Evolutionary conservation across 1,140 invertebrate genomes (phyloP), one percentile per base, ranked within the genome.

Genomic region (Sinella curviseta): DNA sequence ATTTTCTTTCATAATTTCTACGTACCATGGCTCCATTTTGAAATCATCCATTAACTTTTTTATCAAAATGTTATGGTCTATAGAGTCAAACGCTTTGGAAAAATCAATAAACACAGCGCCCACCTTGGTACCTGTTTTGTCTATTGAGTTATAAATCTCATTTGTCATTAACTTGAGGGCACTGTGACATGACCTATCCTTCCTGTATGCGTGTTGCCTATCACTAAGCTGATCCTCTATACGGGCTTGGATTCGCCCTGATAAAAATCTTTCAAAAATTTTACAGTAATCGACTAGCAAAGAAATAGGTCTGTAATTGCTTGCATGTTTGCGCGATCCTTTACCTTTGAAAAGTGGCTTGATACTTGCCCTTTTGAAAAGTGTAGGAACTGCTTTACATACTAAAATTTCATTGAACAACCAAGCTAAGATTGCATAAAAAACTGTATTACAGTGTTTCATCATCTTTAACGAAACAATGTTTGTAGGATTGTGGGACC

Each of bases 111-210:
- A 76, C 1, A 76, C n/a, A 8, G 55, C 78, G 0, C 28, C 48
- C 0, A 79, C 78, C 57, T 79, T 76, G 1, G n/a, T 65, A 26
- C 74, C 65, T 24, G 54, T 28, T 35, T 79, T 65, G 73, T 79
- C 78, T n/a, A 75, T n/a, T 3, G 24, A 14, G 26, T 31, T 3
- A 30, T 54, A 65, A 28, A 79, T 67, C 31, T 76, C 1, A 55
- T 76, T 16, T 0, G 73, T 65, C 34, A 79, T 35, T 12, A 65
- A 20, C 2, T 36, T 74, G 0, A 76, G 3, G 30, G 78, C 74
- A 0, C 48, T 79, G 1, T 34, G 14, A 65, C 78, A 79, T 0
- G 78, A 79, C 31, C 74, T 33, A 1, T 26, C 28, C 1, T 0
- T 14, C 8, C 57, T 34, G 57, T 73, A 78, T 14, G 65, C 77